phyloP scores from a whole-genome alignment of 2,888 invertebrate genomes.

The Cataglyphis livida region DNA sequence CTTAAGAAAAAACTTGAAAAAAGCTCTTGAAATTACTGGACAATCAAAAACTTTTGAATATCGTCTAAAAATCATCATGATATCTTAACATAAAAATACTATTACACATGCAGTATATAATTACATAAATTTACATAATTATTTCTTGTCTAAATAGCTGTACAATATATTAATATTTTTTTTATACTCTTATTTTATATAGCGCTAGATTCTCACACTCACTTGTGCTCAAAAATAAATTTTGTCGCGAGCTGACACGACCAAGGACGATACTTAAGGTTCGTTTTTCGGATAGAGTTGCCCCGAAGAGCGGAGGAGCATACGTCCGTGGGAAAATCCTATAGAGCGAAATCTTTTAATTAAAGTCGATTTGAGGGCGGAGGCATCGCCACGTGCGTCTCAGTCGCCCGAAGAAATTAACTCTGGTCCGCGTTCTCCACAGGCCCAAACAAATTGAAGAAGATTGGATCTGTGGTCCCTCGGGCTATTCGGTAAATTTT shows the following conservation, averaged over 20 bases:
- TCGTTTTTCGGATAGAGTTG: constrained; percentile 49
- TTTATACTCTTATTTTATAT: neutral
- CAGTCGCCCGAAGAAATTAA: constrained; percentile 69
- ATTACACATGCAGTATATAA: neutral
- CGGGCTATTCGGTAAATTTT: constrained; percentile 55
- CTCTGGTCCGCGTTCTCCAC: constrained; percentile 48
- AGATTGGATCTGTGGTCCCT: constrained; percentile 64
- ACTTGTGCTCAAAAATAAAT: neutral
- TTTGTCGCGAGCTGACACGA: constrained; percentile 38
- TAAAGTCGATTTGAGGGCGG: constrained; percentile 64
- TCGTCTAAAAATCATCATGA: neutral
- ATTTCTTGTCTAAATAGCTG: neutral
- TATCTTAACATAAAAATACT: neutral
- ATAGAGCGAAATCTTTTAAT: constrained; percentile 72
- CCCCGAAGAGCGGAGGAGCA: constrained; percentile 49
- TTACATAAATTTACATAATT: neutral
- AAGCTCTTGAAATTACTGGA: neutral
- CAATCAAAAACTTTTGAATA: neutral
- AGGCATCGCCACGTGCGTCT: constrained; percentile 58
- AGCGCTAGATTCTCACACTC: neutral
- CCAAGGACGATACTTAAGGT: constrained; percentile 48
- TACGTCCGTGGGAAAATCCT: constrained; percentile 67
- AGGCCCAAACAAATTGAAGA: constrained; percentile 76
- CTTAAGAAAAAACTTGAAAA: constrained; percentile 5
- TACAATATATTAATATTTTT: neutral